Percentiles rank a stretch among this genome's conserved stretches.
These are phyloP conservation scores for Varecia variegata DNA, from an alignment of 2,797 vertebrate species.

Conservation along the genomic window DNA sequence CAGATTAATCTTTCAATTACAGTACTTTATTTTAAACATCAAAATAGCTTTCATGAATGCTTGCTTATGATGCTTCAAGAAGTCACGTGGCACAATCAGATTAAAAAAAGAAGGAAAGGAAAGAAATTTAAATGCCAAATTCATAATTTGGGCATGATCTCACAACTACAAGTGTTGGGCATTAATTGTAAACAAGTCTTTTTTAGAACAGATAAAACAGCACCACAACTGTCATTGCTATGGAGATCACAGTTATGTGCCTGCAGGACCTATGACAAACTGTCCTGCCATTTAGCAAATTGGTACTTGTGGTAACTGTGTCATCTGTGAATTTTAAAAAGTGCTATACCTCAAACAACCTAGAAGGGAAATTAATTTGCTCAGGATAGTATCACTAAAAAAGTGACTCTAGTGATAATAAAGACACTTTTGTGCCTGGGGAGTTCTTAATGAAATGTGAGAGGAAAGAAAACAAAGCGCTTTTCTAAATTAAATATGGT, in stretches of 20 bases:
- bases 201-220: not conserved
- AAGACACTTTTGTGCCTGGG: not conserved
- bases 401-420: not conserved
- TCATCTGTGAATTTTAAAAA: not conserved
- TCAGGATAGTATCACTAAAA: not conserved
- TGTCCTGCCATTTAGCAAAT: not conserved
- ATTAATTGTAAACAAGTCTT: not conserved
- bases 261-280: not conserved
- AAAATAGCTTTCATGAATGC: not conserved
- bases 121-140: not conserved
- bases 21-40: slow-evolving; percentile 21
- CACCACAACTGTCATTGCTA: not conserved
- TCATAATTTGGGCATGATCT: slow-evolving; percentile 13
- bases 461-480: not conserved
- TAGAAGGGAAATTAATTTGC: not conserved
- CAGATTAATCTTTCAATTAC: not conserved
- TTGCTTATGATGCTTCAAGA: slow-evolving; percentile 15
- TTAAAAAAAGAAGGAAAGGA: not conserved
- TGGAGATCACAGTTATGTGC: not conserved
- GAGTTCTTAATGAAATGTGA: not conserved
- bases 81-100: slow-evolving; percentile 1
- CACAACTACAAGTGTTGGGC: not conserved
- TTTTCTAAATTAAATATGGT: slow-evolving; percentile 1
- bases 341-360: not conserved
- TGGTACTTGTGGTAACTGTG: not conserved